These are phyloP conservation scores for Eurois occulta DNA, from an alignment of 2,888 invertebrate species.

Conservation along the genomic window DNA sequence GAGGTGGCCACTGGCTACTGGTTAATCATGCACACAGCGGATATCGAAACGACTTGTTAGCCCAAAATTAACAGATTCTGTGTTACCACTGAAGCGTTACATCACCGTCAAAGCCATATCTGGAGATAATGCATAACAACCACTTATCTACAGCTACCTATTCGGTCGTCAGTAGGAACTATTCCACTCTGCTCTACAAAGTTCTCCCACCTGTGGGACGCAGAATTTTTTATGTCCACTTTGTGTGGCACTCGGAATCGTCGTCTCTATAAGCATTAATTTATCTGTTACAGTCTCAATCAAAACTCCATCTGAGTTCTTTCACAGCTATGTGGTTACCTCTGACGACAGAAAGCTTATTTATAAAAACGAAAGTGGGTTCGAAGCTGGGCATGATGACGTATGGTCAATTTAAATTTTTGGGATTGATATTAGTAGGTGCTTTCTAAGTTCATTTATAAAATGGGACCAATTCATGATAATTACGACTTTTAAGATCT, in stretches of 20 bases:
- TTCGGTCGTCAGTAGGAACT: neutral
- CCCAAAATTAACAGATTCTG: conserved; percentile 28
- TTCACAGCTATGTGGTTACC: neutral
- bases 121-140: conserved; percentile 30
- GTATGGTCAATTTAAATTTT: neutral
- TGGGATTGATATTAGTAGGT: neutral
- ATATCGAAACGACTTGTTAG: conserved; percentile 33
- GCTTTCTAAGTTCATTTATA: neutral
- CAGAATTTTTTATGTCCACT: neutral
- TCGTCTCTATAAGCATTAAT: neutral
- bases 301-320: neutral
- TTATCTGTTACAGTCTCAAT: neutral
- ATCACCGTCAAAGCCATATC: conserved; percentile 19
- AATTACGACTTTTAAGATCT: neutral
- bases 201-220: neutral
- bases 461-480: neutral
- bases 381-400: neutral
- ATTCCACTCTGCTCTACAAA: neutral
- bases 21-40: conserved; percentile 8
- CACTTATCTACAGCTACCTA: neutral
- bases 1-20: conserved; percentile 22
- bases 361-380: neutral
- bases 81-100: conserved; percentile 26
- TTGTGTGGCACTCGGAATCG: neutral
- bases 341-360: neutral